Evolutionary conservation across 2,888 invertebrate species (phyloP), one percentile per base, ranked within the genome.

Genomic region (Lithophane leautieri): DNA sequence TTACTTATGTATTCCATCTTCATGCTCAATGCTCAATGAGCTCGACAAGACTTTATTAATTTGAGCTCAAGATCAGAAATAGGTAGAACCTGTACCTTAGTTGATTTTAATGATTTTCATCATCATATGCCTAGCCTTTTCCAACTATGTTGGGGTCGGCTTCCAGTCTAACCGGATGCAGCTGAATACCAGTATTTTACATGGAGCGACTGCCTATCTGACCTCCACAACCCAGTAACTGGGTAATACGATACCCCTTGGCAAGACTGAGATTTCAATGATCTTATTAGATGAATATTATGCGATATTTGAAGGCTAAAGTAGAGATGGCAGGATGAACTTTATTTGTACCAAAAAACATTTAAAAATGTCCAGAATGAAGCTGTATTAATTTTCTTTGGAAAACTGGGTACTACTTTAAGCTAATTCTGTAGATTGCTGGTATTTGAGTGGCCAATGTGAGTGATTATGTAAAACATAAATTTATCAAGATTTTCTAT

Each of bases 1-100:
- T 70, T 42, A 67, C 12, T 70, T 67, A 67, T 70, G 42, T 58
- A 67, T 68, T 70, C 34, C 8, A 82, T 63, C 16, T 65, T 42
- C 70, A 28, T 72, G 60, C 19, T 70, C 8, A 19, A 73, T 73
- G 52, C 4, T 54, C 25, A 44, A 54, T 42, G 73, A 22, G 4
- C 1, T 58, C 0, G 7, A 61, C 9, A 40, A 42, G 16, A 52
- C 11, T 58, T 40, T 19, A 12, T 61, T 14, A 22, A 66, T 73
- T 79, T 44, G 25, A 44, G 22, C 25, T 19, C 34, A 7, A 50
- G 12, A 25, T 71, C 0, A 16, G 9, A 34, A 63, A 11, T 52
- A 12, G 8, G 2, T 4, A 14, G 50, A 25, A 40, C 16, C 4
- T 65, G 16, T 42, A 50, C 8, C 19, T 50, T 8, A 25, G 8